Percentiles rank a stretch among this genome's conserved stretches.
phyloP scores from a whole-genome alignment of 2,888 invertebrate species.

The Prenolepis imparis region DNA sequence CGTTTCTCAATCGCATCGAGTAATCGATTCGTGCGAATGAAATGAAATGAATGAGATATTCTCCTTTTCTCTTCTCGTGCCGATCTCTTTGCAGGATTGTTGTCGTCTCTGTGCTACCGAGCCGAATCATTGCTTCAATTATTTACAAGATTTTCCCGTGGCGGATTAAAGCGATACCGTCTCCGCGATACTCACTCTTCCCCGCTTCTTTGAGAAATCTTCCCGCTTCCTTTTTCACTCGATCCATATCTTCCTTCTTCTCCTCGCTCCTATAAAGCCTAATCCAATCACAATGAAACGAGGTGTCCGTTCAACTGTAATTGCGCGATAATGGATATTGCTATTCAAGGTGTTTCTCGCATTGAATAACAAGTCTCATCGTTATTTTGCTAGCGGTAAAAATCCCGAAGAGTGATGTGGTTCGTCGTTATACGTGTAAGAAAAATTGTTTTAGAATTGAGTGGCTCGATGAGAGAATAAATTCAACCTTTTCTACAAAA shows the following conservation, averaged over 20 bases:
- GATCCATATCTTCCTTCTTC: not conserved
- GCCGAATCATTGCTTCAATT: slow-evolving; percentile 75
- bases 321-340: slow-evolving; percentile 82
- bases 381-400: slow-evolving; percentile 18
- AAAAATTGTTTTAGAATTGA: not conserved
- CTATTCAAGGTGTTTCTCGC: slow-evolving; percentile 80
- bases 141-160: slow-evolving; percentile 75
- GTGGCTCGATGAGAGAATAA: too few relatives aligned
- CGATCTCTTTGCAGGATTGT: slow-evolving; percentile 38
- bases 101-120: slow-evolving; percentile 52
- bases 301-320: slow-evolving; percentile 80
- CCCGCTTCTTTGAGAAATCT: slow-evolving; percentile 52
- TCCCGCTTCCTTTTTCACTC: slow-evolving; percentile 50
- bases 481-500: not conserved
- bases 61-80: slow-evolving; percentile 15
- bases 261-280: slow-evolving; percentile 62
- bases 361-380: slow-evolving; percentile 76
- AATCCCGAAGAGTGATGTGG: not conserved
- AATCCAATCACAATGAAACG: slow-evolving; percentile 81
- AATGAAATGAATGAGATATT: slow-evolving; percentile 67
- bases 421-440: not conserved
- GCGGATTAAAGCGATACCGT: slow-evolving; percentile 72
- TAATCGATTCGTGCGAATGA: slow-evolving; percentile 65
- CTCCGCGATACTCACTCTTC: slow-evolving; percentile 44
- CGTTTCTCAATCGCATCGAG: slow-evolving; percentile 27